Percentiles rank a stretch among this genome's conserved stretches.
These are phyloP conservation scores for Rhabdornis inornatus DNA, from an alignment of 2,113 vertebrate species.

Conservation along the genomic window DNA sequence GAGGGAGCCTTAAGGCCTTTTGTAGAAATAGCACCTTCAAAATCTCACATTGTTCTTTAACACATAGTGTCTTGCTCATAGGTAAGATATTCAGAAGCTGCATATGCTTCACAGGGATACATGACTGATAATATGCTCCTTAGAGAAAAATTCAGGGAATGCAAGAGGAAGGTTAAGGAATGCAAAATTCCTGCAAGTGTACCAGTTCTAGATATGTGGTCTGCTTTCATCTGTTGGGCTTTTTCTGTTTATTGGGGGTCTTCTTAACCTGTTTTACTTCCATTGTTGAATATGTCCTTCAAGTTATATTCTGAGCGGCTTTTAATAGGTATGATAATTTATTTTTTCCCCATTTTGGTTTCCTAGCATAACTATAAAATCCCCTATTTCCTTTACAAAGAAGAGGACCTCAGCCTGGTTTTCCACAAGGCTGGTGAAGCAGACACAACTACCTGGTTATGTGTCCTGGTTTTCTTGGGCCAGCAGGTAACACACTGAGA, in stretches of 20 bases:
- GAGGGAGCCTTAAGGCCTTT: background rate
- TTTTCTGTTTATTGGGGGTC: background rate
- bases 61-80: rapidly evolving
- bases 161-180: background rate
- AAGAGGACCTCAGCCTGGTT: background rate
- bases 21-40: background rate
- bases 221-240: background rate
- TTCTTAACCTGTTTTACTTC: background rate
- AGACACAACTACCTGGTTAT: background rate
- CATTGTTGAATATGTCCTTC: background rate
- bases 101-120: background rate
- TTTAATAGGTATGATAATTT: background rate
- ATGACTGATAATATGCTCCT: background rate
- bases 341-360: background rate
- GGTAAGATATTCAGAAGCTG: background rate
- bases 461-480: background rate
- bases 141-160: background rate
- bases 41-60: background rate
- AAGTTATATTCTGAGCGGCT: background rate
- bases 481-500: background rate
- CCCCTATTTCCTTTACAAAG: background rate
- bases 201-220: background rate
- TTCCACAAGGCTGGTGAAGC: background rate
- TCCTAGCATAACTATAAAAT: background rate
- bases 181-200: background rate